Evolutionary conservation across 2,888 invertebrate genomes (phyloP).

Genomic region (Nomada ruficornis): DNA sequence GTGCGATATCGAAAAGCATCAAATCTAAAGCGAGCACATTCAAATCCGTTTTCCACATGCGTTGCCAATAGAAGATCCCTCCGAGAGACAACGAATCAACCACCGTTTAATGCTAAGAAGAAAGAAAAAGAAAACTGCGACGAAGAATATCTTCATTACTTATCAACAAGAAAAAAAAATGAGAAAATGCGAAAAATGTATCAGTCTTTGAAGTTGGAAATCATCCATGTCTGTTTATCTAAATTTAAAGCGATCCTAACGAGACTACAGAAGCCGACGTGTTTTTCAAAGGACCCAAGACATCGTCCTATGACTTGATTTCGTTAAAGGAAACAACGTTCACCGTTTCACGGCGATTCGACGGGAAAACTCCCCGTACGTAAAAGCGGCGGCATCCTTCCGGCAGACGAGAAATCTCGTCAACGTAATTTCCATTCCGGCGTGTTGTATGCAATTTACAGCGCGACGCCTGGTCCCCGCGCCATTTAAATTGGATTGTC

Average conservation of each 20-base stretch:
- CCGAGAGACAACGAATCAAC: too few species aligned
- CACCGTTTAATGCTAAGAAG: not conserved
- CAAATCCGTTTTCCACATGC: not conserved
- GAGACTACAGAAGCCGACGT: not conserved
- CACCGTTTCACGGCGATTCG: conserved; percentile 27
- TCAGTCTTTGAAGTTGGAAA: conserved; percentile 7
- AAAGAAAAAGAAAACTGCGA: not conserved
- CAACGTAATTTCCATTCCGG: conserved; percentile 63
- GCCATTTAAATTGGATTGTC: conserved; percentile 68
- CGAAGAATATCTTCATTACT: too few species aligned
- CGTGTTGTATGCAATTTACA: conserved; percentile 61
- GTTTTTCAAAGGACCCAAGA: conserved; percentile 2
- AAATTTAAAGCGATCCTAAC: conserved; percentile 37
- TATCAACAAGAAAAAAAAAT: not conserved
- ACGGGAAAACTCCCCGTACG: conserved; percentile 33
- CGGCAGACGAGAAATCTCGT: conserved; percentile 61
- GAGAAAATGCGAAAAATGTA: not conserved
- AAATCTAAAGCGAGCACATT: not conserved
- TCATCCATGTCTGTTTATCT: conserved; percentile 9
- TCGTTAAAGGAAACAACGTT: conserved; percentile 41
- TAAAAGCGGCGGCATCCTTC: conserved; percentile 39
- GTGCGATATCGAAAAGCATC: not conserved
- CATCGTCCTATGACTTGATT: conserved; percentile 11
- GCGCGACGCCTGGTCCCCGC: conserved; percentile 20
- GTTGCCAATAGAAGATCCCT: not conserved